Percentiles rank a stretch among this genome's conserved stretches.
phyloP scores from a whole-genome alignment of 2,797 vertebrate genomes.

The Anableps anableps region DNA sequence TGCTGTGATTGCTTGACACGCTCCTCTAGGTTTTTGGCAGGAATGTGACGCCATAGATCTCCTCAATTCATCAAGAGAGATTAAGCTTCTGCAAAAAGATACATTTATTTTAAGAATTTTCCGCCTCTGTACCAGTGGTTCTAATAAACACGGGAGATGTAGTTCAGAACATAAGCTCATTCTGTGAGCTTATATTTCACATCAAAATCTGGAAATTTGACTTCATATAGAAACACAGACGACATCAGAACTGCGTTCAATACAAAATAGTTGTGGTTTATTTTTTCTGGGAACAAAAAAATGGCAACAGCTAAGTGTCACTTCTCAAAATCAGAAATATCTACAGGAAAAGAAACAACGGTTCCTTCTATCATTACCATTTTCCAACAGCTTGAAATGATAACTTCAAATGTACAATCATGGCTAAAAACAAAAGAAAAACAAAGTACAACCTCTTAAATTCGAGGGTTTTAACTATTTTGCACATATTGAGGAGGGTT shows the following conservation, averaged over 20 bases:
- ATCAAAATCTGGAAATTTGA: background rate
- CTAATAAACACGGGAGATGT: background rate
- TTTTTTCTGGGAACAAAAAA: constrained; percentile 75
- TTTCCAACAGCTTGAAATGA: constrained; percentile 67
- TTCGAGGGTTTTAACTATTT: background rate
- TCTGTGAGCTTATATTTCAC: background rate
- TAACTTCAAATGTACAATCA: constrained; percentile 57
- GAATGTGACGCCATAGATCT: background rate
- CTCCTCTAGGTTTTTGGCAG: background rate
- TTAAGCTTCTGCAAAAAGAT: background rate
- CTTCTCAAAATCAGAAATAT: constrained; percentile 74
- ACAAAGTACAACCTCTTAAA: constrained; percentile 1
- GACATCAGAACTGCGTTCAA: constrained; percentile 60
- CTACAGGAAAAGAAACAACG: constrained; percentile 77
- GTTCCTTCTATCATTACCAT: constrained; percentile 71
- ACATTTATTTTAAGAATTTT: background rate
- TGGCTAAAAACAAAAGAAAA: background rate
- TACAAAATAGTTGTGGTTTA: constrained; percentile 85
- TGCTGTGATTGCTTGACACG: background rate
- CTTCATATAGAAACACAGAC: constrained; percentile 47
- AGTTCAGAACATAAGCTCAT: no score
- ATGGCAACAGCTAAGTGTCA: constrained; percentile 82
- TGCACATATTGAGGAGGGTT: background rate
- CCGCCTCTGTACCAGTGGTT: background rate
- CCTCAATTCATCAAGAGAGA: background rate